phyloP scores from a whole-genome alignment of 2,888 invertebrate species.

The Mythimna loreyi region DNA sequence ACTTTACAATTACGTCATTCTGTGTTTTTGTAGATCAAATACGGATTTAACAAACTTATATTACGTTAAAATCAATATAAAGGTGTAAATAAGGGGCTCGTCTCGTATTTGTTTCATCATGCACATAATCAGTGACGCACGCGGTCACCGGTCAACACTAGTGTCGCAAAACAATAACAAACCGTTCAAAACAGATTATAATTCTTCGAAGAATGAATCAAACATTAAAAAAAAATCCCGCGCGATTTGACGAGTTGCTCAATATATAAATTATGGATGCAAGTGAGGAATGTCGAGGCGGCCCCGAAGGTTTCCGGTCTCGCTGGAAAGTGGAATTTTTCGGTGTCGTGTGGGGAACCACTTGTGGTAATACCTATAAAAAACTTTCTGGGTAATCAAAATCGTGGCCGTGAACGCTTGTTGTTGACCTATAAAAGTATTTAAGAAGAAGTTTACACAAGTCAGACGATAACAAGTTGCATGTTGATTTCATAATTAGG shows the following conservation, averaged over 20 bases:
- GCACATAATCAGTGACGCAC: slow-evolving; percentile 24
- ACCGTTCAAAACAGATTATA: slow-evolving; percentile 29
- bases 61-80: not conserved
- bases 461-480: too few relatives aligned
- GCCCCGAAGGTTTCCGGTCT: slow-evolving; percentile 15
- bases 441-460: not conserved
- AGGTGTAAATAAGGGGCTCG: slow-evolving; percentile 19
- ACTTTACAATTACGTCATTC: slow-evolving; percentile 5
- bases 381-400: slow-evolving; percentile 7
- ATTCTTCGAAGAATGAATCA: slow-evolving; percentile 29
- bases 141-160: not conserved
- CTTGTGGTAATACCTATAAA: not conserved
- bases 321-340: slow-evolving; percentile 3
- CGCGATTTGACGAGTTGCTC: slow-evolving; percentile 21
- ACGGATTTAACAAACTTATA: not conserved
- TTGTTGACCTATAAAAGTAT: not conserved
- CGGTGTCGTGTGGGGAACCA: not conserved
- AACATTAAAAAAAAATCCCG: slow-evolving; percentile 9
- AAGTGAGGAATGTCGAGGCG: slow-evolving; percentile 27
- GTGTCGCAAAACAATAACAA: slow-evolving; percentile 35
- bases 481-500: not conserved
- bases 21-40: slow-evolving; percentile 9
- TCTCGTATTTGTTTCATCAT: slow-evolving; percentile 26
- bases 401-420: not conserved
- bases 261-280: slow-evolving; percentile 21